Evolutionary conservation across 2,888 invertebrate genomes (phyloP).

Genomic region (Apodemia mormo): DNA sequence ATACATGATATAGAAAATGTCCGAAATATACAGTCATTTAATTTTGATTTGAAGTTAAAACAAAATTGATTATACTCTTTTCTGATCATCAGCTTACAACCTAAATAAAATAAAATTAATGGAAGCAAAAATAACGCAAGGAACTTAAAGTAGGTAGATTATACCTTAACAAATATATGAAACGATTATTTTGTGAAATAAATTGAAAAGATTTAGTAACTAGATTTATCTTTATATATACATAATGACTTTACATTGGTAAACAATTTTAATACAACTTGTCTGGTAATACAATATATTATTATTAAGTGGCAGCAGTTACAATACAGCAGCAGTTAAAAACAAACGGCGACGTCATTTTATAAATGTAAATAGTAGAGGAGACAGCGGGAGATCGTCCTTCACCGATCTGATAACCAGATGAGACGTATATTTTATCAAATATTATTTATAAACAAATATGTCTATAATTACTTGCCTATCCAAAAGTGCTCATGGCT

Average conservation of each 20-base stretch:
- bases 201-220: background rate
- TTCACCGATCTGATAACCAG: too few species aligned
- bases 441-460: too few species aligned
- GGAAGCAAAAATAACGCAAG: constrained; percentile 64
- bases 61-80: constrained; percentile 64
- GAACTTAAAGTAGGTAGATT: constrained; percentile 45
- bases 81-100: constrained; percentile 57
- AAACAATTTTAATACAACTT: background rate
- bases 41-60: constrained; percentile 67
- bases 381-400: too few species aligned
- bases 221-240: constrained; percentile 7
- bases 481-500: too few species aligned
- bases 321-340: too few species aligned
- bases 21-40: constrained; percentile 75
- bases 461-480: too few species aligned
- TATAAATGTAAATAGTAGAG: too few species aligned
- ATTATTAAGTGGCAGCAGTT: background rate
- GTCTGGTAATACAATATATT: constrained; percentile 5
- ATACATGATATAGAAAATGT: constrained; percentile 71
- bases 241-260: constrained; percentile 9
- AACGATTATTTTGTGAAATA: background rate
- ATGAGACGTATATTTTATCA: too few species aligned
- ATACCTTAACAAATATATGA: constrained; percentile 34
- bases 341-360: too few species aligned
- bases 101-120: constrained; percentile 62